Conservation (phyloP, 2,113 vertebrate genomes). For the Oncorhynchus clarkii region DNA sequence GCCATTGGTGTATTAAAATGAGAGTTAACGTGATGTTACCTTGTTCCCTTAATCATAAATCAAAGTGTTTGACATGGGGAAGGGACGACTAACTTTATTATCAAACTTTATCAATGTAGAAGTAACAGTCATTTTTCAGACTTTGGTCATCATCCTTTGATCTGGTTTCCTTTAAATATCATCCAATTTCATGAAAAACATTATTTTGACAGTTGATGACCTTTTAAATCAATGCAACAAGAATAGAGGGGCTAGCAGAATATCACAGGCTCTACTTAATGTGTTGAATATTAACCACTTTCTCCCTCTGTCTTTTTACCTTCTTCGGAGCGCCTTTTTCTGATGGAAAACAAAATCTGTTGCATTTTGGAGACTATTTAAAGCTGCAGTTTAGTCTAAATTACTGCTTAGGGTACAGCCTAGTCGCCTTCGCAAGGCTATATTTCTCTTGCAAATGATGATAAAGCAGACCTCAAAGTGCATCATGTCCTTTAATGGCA, state of each 20-base stretch:
- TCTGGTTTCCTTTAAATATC: too few species aligned
- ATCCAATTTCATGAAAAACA: too few species aligned
- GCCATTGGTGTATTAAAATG: too few species aligned
- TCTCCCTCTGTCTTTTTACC: slow-evolving; percentile 8
- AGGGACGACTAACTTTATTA: too few species aligned
- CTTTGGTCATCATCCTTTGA: too few species aligned
- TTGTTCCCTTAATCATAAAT: too few species aligned
- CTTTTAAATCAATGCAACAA: slow-evolving; percentile 39
- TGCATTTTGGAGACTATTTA: slow-evolving; percentile 39
- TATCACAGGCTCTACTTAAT: slow-evolving; percentile 27
- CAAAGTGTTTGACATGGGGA: too few species aligned
- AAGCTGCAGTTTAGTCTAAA: slow-evolving; percentile 37
- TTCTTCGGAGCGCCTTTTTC: slow-evolving; percentile 9
- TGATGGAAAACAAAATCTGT: slow-evolving; percentile 35
- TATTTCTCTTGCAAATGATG: slow-evolving; percentile 46
- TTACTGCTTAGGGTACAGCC: slow-evolving; percentile 24
- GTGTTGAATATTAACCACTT: slow-evolving; percentile 21
- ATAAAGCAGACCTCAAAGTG: slow-evolving; percentile 52
- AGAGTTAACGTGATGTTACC: too few species aligned
- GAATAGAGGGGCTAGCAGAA: slow-evolving; percentile 17
- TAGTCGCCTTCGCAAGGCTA: slow-evolving; percentile 25
- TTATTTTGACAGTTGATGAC: too few species aligned
- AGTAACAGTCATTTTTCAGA: too few species aligned
- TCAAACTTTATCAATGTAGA: too few species aligned
- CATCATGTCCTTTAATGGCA: slow-evolving; percentile 45